Evolutionary conservation across 2,113 vertebrate genomes (phyloP).

Genomic region (Engraulis encrasicolus): DNA sequence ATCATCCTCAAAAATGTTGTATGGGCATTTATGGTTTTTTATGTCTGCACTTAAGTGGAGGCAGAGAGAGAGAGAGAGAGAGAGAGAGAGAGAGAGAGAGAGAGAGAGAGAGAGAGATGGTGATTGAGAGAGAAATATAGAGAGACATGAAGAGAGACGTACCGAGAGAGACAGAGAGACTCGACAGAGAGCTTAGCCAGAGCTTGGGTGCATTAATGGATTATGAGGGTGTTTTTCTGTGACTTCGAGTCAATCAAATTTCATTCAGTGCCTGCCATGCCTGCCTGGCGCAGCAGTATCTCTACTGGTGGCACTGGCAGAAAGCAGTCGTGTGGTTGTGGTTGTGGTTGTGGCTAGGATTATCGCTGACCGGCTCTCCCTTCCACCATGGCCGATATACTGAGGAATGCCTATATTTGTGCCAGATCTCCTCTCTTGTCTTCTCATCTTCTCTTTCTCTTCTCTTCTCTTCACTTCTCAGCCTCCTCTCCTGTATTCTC

Average conservation of each 20-base stretch:
- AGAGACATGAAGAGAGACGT: constrained; percentile 49
- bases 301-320: no score
- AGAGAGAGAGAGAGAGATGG: no score
- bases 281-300: neutral
- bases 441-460: no score
- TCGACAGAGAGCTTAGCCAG: constrained; percentile 59
- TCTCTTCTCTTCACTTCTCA: no score
- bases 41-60: constrained; percentile 63
- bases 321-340: no score
- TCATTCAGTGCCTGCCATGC: constrained; percentile 47
- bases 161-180: no score
- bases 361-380: constrained; percentile 46
- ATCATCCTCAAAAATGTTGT: constrained; percentile 50
- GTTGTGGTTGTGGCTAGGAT: constrained; percentile 50
- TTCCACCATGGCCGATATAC: neutral
- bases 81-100: no score
- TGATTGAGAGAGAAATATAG: no score
- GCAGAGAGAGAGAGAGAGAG: constrained; percentile 65
- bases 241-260: constrained; percentile 53
- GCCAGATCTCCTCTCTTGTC: no score
- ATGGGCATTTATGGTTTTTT: constrained; percentile 65
- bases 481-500: no score
- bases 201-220: constrained; percentile 74
- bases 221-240: constrained; percentile 63
- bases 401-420: constrained; percentile 17